Evolutionary conservation across 2,888 invertebrate genomes (phyloP).

Genomic region (Rhyacophila evoluta): DNA sequence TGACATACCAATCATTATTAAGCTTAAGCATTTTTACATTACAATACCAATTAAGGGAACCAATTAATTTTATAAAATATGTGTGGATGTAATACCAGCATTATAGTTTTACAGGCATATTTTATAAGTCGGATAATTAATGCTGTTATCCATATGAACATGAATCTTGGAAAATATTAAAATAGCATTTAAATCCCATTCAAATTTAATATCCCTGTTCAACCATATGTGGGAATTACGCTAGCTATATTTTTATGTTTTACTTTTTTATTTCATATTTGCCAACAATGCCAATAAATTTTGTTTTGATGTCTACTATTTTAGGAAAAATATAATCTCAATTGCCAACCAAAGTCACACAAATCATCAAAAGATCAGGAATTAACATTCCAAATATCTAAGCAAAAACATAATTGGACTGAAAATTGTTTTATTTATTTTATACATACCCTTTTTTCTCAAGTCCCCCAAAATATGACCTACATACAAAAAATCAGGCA

Average conservation of each 20-base stretch:
- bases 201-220: background rate
- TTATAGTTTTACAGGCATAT: background rate
- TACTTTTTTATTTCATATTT: background rate
- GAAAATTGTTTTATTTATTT: conserved; percentile 3
- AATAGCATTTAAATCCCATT: no score
- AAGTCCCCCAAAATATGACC: background rate
- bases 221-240: background rate
- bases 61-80: background rate
- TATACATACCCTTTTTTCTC: background rate
- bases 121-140: background rate
- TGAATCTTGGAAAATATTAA: no score
- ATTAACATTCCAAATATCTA: background rate
- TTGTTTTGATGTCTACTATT: background rate
- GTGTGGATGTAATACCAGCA: background rate
- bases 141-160: background rate
- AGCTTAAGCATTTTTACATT: background rate
- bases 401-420: conserved; percentile 12
- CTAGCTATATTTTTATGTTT: background rate
- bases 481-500: background rate
- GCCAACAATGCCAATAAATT: background rate
- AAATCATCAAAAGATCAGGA: background rate
- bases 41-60: conserved; percentile 14
- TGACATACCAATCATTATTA: conserved; percentile 5
- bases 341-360: background rate
- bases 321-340: background rate